These are phyloP conservation scores for Pantherophis guttatus DNA, from an alignment of 2,113 vertebrate genomes.

Conservation along the genomic window DNA sequence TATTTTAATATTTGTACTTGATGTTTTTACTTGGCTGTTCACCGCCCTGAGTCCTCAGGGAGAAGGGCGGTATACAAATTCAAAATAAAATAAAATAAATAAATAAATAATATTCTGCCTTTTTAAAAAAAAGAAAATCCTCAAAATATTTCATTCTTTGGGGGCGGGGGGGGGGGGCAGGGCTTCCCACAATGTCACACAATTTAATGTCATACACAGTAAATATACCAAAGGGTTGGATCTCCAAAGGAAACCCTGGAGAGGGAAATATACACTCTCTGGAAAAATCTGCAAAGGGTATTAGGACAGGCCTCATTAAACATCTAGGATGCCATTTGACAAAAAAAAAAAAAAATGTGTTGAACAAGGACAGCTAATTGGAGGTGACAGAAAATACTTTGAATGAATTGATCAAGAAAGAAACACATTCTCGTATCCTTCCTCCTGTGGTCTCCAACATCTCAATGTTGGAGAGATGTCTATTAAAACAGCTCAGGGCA, in stretches of 20 bases:
- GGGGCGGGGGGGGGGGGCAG: too few relatives aligned
- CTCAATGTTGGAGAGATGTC: not conserved
- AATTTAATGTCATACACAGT: not conserved
- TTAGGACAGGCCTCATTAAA: not conserved
- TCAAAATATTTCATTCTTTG: too few relatives aligned
- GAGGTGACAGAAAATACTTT: not conserved
- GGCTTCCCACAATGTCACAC: too few relatives aligned
- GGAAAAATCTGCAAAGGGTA: not conserved
- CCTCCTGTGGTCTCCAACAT: not conserved
- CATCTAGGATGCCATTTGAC: not conserved
- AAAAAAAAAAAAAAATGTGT: not conserved
- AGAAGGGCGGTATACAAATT: too few relatives aligned
- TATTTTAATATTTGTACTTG: too few relatives aligned
- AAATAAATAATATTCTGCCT: too few relatives aligned
- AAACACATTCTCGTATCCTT: not conserved
- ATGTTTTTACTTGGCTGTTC: too few relatives aligned
- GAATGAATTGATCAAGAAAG: not conserved
- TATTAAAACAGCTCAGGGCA: not conserved
- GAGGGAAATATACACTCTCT: not conserved
- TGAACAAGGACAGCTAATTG: not conserved
- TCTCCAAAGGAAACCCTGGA: not conserved
- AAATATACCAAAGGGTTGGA: not conserved
- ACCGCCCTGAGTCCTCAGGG: too few relatives aligned
- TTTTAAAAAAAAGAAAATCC: too few relatives aligned
- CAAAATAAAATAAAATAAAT: too few relatives aligned